Conservation (phyloP, 2,888 invertebrate species). For the Drosophila kambysellisi region DNA sequence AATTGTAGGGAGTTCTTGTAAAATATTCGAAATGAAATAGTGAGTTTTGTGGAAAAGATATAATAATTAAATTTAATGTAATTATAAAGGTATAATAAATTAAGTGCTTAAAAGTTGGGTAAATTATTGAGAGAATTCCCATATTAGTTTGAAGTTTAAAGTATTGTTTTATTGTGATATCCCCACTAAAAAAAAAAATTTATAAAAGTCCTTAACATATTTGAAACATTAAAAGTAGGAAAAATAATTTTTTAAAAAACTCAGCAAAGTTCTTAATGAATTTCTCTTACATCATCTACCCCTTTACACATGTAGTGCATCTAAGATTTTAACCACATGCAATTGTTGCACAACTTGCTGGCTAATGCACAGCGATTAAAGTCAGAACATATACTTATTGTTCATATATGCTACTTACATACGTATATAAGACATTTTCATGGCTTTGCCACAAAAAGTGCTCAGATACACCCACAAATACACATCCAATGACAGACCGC, state of each 20-base stretch:
- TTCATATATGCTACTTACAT: slow-evolving; percentile 15
- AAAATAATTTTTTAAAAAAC: too few relatives aligned
- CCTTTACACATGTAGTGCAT: slow-evolving; percentile 12
- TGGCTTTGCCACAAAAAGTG: slow-evolving; percentile 1
- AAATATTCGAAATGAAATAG: too few relatives aligned
- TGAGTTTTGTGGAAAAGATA: too few relatives aligned
- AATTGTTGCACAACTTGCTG: slow-evolving; percentile 44
- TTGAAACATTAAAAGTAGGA: too few relatives aligned
- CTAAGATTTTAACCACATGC: background rate
- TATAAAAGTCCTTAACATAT: background rate
- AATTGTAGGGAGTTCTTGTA: background rate
- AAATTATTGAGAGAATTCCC: too few relatives aligned
- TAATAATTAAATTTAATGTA: too few relatives aligned
- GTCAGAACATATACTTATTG: slow-evolving; percentile 34
- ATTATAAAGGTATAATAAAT: too few relatives aligned
- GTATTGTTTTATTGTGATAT: background rate
- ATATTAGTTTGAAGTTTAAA: too few relatives aligned
- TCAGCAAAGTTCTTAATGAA: background rate
- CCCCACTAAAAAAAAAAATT: fast-evolving
- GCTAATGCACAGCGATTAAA: slow-evolving; percentile 76
- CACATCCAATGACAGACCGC: slow-evolving; percentile 40
- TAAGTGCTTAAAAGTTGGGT: too few relatives aligned
- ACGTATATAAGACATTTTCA: slow-evolving; percentile 14
- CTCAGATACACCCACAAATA: slow-evolving; percentile 33
- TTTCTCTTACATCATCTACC: background rate